phyloP scores from a whole-genome alignment of 2,797 vertebrate species.

The Sardinella longiceps region DNA sequence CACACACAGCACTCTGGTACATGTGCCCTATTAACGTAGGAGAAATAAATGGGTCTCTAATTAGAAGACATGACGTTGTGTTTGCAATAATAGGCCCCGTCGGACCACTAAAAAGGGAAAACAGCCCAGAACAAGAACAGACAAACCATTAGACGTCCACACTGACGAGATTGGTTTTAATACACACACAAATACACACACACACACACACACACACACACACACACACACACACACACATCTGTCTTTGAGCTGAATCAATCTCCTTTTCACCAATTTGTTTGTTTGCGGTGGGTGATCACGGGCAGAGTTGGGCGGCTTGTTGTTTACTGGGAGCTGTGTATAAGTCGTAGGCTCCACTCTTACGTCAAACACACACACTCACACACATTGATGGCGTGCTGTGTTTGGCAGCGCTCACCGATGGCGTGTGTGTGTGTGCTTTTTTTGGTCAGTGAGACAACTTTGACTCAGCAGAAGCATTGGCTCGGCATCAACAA shows the following conservation, averaged over 20 bases:
- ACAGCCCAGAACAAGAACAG: neutral
- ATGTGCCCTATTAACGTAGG: neutral
- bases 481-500: neutral
- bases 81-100: neutral
- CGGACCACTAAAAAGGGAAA: neutral
- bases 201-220: neutral
- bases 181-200: neutral
- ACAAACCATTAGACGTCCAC: neutral
- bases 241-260: neutral
- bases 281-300: neutral
- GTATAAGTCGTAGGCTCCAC: neutral
- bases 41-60: neutral
- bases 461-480: neutral
- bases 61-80: constrained; percentile 20
- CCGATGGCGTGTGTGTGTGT: neutral
- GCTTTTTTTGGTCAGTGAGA: constrained; percentile 4
- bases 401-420: constrained; percentile 2
- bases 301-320: neutral
- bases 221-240: neutral
- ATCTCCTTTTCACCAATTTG: neutral
- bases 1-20: neutral
- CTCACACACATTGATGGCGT: neutral
- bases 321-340: constrained; percentile 5
- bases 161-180: neutral
- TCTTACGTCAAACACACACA: neutral